Evolutionary conservation across 2,113 vertebrate species (phyloP), one percentile per base, ranked within the genome.

Genomic region (Maccullochella peelii): DNA sequence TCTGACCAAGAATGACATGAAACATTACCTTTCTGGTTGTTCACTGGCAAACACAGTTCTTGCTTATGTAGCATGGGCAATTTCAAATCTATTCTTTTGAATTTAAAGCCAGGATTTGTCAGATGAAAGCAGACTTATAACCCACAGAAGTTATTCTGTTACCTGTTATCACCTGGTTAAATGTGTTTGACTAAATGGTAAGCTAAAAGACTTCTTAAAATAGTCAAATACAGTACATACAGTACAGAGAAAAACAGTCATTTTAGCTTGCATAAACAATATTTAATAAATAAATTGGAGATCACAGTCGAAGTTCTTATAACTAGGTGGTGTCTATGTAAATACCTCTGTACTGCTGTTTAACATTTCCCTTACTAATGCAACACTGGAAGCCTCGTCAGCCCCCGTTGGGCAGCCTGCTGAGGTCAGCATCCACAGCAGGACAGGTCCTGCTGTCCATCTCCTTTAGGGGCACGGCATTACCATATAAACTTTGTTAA

Each of bases 401-500:
- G 93, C 87, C 82, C 80, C 88, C 74, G 89, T 91, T 79, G 90
- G 72, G 85, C 76, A 82, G 78, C 71, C 87, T 90, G 93, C 94
- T 94, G 93, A 94, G 89, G 92, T 95, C 93, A 95, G 94, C 94
- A 89, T 86, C 79, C 81, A 59, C 85, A 82, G 78, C 89, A 80
- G 18, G 83, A 90, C 88, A 89, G 84, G 85, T 73, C 73, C 84
- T 42, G 82, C 84, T 80, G 83, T 71, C 84, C 77, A 57, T 88
- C 90, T 85, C 63, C 88, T 89, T 89, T 84, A 89, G 83, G 88
- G 88, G 88, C 89, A 49, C 47, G 12, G 20, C 85, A 95, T 95
- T 95, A 94, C 85, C 94, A 95, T 94, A 92, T 92, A 91, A 93
- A 95, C 92, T 92, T 93, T 91, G 92, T 95, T 95, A 95, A 94